Percentiles rank a stretch among this genome's conserved stretches.
Conservation (phyloP, 2,888 invertebrate genomes). For the Melanchra persicariae region DNA sequence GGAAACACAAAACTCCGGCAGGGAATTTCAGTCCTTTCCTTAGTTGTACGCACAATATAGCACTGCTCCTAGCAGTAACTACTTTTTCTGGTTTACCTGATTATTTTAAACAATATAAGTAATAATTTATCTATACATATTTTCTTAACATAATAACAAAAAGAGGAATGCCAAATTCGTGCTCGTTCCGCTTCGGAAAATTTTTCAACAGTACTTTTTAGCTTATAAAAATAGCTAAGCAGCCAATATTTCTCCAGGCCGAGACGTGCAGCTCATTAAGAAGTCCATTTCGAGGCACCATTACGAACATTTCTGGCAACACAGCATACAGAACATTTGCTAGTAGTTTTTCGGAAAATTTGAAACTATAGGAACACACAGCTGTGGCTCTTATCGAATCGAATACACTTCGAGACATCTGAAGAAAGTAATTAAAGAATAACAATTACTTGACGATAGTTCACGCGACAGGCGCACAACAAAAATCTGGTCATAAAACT, state of each 20-base stretch:
- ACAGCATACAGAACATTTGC: neutral
- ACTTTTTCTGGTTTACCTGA: too few relatives aligned
- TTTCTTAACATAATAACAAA: neutral
- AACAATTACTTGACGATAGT: too few relatives aligned
- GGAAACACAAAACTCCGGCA: too few relatives aligned
- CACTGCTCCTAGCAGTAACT: too few relatives aligned
- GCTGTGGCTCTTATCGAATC: neutral
- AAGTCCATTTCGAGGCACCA: neutral
- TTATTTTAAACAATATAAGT: neutral
- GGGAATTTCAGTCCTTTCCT: too few relatives aligned
- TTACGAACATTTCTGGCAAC: neutral
- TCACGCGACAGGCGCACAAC: too few relatives aligned
- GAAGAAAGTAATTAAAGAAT: neutral
- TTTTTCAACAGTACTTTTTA: slow-evolving; percentile 1
- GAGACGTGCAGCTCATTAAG: slow-evolving; percentile 8
- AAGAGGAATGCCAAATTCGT: slow-evolving; percentile 27
- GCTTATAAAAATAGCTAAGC: slow-evolving; percentile 25
- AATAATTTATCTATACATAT: too few relatives aligned
- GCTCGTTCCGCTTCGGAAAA: slow-evolving; percentile 2
- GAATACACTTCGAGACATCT: too few relatives aligned
- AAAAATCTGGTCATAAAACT: neutral
- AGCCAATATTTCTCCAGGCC: slow-evolving; percentile 17
- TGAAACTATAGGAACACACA: neutral
- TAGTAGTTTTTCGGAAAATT: neutral
- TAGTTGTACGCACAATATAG: too few relatives aligned